A percentile compares a stretch with the other conserved stretches of the same genome.
Conservation (phyloP, 2,888 invertebrate genomes). For the Merodon equestris region DNA sequence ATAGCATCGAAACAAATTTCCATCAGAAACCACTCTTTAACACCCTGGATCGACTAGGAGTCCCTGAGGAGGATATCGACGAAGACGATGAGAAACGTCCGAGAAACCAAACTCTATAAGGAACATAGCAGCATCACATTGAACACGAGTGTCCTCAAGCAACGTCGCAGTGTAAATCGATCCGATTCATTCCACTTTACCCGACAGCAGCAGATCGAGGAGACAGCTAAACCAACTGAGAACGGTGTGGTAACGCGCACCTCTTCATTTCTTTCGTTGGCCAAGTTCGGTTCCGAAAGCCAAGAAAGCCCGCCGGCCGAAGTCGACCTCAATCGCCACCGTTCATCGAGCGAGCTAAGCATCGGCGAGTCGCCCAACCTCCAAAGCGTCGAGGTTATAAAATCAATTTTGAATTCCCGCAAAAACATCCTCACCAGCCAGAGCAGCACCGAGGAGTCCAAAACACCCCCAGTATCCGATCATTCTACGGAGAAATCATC, state of each 20-base stretch:
- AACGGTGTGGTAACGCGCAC: constrained; percentile 72
- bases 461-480: constrained; percentile 42
- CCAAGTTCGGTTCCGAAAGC: constrained; percentile 70
- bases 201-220: constrained; percentile 56
- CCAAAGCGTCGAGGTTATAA: constrained; percentile 78
- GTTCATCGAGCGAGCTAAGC: constrained; percentile 78
- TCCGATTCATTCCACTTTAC: constrained; percentile 77
- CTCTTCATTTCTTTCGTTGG: constrained; percentile 76
- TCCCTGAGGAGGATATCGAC: constrained; percentile 64
- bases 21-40: constrained; percentile 54
- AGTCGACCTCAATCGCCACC: constrained; percentile 72
- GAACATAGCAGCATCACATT: constrained; percentile 70
- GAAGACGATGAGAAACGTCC: neutral
- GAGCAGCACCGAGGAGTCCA: constrained; percentile 66
- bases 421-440: constrained; percentile 75
- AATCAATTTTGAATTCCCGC: constrained; percentile 77
- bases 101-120: constrained; percentile 69
- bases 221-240: constrained; percentile 14
- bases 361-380: constrained; percentile 78
- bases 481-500: constrained; percentile 45
- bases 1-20: constrained; percentile 21
- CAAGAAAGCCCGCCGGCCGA: constrained; percentile 60
- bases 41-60: constrained; percentile 51
- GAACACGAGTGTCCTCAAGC: constrained; percentile 58
- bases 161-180: constrained; percentile 71